phyloP scores from a whole-genome alignment of 1,140 invertebrate genomes.

The Probaryconus sp. region DNA sequence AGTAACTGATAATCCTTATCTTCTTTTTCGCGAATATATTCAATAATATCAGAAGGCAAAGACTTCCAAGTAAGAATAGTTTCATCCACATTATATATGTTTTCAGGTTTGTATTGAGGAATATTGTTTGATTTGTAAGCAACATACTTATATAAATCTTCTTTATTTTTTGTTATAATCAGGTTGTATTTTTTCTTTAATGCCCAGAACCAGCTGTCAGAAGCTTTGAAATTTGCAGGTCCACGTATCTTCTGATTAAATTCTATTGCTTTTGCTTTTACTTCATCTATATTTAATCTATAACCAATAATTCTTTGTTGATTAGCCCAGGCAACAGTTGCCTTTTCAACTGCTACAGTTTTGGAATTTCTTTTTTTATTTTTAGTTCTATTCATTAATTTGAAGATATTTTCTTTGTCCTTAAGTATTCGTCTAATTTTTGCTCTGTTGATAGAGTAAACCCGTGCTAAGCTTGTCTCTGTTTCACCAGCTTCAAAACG shows the following conservation, averaged over 20 bases:
- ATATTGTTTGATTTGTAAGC: no score
- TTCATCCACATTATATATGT: slow-evolving; percentile 21
- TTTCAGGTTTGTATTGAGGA: background rate
- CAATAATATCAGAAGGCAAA: background rate
- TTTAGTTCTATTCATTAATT: background rate
- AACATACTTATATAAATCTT: no score
- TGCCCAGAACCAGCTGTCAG: slow-evolving; percentile 5
- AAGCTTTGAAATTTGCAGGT: slow-evolving; percentile 1
- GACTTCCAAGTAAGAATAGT: slow-evolving; percentile 20
- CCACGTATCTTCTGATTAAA: slow-evolving; percentile 8
- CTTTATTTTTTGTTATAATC: background rate
- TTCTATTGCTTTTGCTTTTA: slow-evolving; percentile 9
- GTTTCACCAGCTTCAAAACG: no score
- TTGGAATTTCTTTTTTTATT: background rate
- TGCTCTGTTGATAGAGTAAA: no score
- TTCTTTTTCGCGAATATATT: background rate
- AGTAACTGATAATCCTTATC: background rate
- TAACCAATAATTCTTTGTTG: background rate
- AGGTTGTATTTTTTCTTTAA: background rate
- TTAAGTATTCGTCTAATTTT: background rate
- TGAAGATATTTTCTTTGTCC: slow-evolving; percentile 3
- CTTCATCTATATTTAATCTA: background rate
- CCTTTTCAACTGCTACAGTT: background rate
- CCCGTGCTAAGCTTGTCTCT: no score
- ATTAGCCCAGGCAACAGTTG: background rate